Evolutionary conservation across 2,888 invertebrate species (phyloP), one percentile per base, ranked within the genome.

Genomic region (Drosophila monieri): DNA sequence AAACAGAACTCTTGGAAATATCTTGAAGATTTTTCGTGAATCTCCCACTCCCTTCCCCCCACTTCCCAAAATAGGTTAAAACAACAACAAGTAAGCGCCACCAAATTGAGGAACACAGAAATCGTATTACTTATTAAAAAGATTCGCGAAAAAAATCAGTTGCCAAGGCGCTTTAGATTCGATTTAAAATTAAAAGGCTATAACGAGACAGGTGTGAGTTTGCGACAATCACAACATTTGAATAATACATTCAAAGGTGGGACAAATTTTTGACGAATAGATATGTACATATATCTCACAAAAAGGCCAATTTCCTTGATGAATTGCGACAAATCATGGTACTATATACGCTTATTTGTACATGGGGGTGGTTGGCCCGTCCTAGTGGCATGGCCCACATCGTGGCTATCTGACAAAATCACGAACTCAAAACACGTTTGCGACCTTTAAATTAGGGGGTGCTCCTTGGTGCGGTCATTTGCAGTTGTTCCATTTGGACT

Each of bases 381-480:
- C 62, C 73, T 75, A 85, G 23, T 46, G 18, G 39, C 23, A 18
- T 71, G 62, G 3, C 49, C 54, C 18, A 55, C 56, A 12, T 27
- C 2, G 23, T 30, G 54, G 6, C 21, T 4, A 21, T 18, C 44
- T 52, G 3, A 27, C 32, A 52, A 27, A 48, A 52, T 71, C 51
- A 55, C 46, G 51, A 62, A 70, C 47, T 46, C 54, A 44, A 71
- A 86, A 81, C 80, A 79, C 75, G 86, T 83, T 83, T 73, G 39
- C 48, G 67, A 39, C 46, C 56, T 46, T 68, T 46, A 60, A 52
- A 52, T 30, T 39, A 69, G 67, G 39, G 35, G 35, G 23, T 18
- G 18, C 49, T 66, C 41, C 67, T 35, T 48, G 37, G 37, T 23
- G 41, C 56, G 57, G 32, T 58, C 49, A 58, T 46, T 47, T 44